Conservation (phyloP, 2,888 invertebrate genomes). For the Smittia aterrima region DNA sequence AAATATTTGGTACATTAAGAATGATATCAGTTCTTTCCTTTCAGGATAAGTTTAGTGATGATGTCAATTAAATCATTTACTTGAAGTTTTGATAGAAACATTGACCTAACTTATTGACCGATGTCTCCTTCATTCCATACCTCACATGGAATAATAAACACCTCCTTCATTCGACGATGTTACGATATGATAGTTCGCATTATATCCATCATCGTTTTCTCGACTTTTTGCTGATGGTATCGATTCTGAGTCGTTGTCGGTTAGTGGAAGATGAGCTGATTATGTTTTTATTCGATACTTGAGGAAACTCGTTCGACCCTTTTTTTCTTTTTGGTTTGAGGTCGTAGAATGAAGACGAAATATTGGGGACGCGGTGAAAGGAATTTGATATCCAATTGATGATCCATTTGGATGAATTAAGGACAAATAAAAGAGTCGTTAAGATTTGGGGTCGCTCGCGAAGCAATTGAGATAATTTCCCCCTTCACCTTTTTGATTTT, state of each 20-base stretch:
- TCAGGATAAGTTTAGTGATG: too few relatives aligned
- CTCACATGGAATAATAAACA: slow-evolving; percentile 25
- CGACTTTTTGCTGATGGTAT: slow-evolving; percentile 14
- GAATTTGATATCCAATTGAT: slow-evolving; percentile 18
- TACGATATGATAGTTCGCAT: not conserved
- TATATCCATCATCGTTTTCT: slow-evolving; percentile 9
- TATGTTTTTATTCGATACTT: slow-evolving; percentile 7
- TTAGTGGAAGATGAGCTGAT: not conserved
- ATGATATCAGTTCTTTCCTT: slow-evolving; percentile 32
- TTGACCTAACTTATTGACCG: too few relatives aligned
- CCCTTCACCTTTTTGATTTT: not conserved
- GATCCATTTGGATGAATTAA: slow-evolving; percentile 9
- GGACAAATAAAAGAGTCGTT: slow-evolving; percentile 11
- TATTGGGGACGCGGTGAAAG: not conserved
- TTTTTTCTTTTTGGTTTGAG: not conserved
- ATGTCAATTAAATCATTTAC: not conserved
- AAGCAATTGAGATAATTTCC: slow-evolving; percentile 1
- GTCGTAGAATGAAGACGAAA: not conserved
- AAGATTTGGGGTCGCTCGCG: not conserved
- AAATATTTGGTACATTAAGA: slow-evolving; percentile 41
- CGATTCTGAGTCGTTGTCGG: not conserved
- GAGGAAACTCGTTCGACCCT: not conserved
- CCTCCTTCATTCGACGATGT: slow-evolving; percentile 13
- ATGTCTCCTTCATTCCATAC: not conserved
- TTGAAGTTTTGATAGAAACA: not conserved